Evolutionary conservation across 2,797 vertebrate genomes (phyloP).

Genomic region (Myiothlypis coronata): DNA sequence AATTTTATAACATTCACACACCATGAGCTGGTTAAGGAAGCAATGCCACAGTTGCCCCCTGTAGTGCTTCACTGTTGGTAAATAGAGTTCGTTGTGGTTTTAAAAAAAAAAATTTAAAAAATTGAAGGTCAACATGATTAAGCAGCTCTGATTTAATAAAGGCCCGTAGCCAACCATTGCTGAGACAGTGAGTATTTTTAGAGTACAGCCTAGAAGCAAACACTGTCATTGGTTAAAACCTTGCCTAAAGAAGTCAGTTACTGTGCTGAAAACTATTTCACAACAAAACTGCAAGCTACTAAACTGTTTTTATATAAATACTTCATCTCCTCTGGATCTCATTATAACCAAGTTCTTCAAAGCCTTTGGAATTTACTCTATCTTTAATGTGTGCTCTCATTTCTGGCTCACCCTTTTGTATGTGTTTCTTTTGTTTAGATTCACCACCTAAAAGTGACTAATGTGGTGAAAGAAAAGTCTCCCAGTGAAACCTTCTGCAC

Average conservation of each 20-base stretch:
- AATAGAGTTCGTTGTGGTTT: slow-evolving; percentile 74
- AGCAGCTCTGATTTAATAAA: slow-evolving; percentile 87
- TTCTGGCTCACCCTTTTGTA: slow-evolving; percentile 68
- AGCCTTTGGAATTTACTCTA: slow-evolving; percentile 82
- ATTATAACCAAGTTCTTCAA: slow-evolving; percentile 80
- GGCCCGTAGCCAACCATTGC: slow-evolving; percentile 74
- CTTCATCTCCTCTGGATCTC: slow-evolving; percentile 77
- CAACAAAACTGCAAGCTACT: slow-evolving; percentile 82
- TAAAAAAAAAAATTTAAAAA: slow-evolving; percentile 40
- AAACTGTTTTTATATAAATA: slow-evolving; percentile 86
- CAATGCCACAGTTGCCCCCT: slow-evolving; percentile 74
- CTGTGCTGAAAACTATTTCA: slow-evolving; percentile 82
- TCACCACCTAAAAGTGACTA: slow-evolving; percentile 64
- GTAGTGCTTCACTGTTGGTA: slow-evolving; percentile 88
- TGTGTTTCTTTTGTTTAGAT: slow-evolving; percentile 52
- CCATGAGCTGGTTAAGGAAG: slow-evolving; percentile 78
- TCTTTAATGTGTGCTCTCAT: slow-evolving; percentile 77
- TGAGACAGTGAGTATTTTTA: slow-evolving; percentile 77
- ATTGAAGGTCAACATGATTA: slow-evolving; percentile 73
- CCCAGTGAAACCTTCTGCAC: slow-evolving; percentile 72
- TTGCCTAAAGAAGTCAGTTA: slow-evolving; percentile 79
- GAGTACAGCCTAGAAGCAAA: slow-evolving; percentile 81
- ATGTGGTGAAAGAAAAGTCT: slow-evolving; percentile 61
- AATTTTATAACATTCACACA: slow-evolving; percentile 78
- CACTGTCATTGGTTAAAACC: slow-evolving; percentile 85